These are phyloP conservation scores for Enteromius treurensis DNA, from an alignment of 2,797 vertebrate species.

Conservation along the genomic window DNA sequence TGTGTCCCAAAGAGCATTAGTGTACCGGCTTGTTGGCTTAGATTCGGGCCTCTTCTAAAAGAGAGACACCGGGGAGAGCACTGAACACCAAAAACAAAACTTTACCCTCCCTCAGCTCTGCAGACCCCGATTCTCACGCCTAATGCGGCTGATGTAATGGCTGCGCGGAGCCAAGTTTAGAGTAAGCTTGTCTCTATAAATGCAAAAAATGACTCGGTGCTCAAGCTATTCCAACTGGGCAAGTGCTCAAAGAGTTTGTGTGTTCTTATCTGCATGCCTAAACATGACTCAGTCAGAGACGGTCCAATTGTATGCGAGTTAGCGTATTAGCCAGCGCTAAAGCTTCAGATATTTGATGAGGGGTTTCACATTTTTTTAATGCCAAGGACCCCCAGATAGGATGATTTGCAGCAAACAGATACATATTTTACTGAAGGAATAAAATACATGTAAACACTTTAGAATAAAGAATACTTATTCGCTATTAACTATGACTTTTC, in stretches of 20 bases:
- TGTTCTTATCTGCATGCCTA: constrained; percentile 46
- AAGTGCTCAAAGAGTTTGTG: constrained; percentile 45
- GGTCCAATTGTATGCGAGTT: not conserved
- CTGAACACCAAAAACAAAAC: constrained; percentile 65
- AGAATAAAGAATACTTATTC: too few species aligned
- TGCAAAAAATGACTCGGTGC: constrained; percentile 62
- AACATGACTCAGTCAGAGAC: constrained; percentile 28
- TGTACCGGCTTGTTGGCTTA: constrained; percentile 39
- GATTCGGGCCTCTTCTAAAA: constrained; percentile 52
- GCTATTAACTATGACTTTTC: too few species aligned
- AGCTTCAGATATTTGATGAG: not conserved
- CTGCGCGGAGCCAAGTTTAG: constrained; percentile 70
- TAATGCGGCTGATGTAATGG: constrained; percentile 75
- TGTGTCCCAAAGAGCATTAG: constrained; percentile 27
- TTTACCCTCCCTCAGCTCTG: constrained; percentile 64
- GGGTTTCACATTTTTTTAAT: not conserved
- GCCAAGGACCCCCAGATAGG: not conserved
- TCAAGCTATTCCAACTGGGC: constrained; percentile 61
- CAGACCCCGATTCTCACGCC: constrained; percentile 76
- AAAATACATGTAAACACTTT: too few species aligned
- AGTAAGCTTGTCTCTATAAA: constrained; percentile 71
- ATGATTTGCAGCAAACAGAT: not conserved
- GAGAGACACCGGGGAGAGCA: constrained; percentile 56
- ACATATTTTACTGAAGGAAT: not conserved
- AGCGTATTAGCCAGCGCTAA: not conserved